Evolutionary conservation across 2,797 vertebrate genomes (phyloP).

Genomic region (Labroides dimidiatus): DNA sequence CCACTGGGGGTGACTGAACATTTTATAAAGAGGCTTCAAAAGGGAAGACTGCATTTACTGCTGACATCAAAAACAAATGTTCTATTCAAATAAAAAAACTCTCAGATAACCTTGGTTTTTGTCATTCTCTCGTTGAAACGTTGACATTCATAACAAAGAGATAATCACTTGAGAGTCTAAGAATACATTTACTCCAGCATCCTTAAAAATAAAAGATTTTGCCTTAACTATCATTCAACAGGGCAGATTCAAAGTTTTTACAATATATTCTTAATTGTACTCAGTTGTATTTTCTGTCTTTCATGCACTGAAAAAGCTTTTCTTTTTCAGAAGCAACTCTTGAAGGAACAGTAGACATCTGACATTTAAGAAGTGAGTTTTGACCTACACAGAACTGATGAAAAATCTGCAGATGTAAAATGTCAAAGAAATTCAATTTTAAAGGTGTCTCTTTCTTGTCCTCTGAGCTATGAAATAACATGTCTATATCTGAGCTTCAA

Average conservation of each 20-base stretch:
- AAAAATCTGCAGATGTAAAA: conserved; percentile 1
- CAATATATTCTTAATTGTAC: neutral
- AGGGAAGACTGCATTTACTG: neutral
- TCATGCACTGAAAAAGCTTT: no score
- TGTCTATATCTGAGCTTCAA: no score
- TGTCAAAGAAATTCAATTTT: neutral
- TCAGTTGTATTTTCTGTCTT: no score
- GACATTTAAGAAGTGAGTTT: neutral
- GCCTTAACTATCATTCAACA: neutral
- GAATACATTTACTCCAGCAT: neutral
- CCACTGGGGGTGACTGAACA: no score
- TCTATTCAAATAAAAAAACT: neutral
- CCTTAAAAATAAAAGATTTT: neutral
- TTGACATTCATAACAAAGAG: neutral
- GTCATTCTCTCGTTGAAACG: neutral
- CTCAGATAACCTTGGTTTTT: neutral
- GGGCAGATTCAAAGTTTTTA: neutral
- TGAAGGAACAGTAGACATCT: neutral
- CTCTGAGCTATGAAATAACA: no score
- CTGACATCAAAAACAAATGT: neutral
- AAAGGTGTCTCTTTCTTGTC: no score
- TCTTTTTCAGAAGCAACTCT: no score
- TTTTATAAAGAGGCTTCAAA: neutral
- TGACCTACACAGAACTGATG: neutral
- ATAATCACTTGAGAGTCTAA: neutral